phyloP scores from a whole-genome alignment of 1,140 invertebrate genomes.

The Zaprionus africanus region DNA sequence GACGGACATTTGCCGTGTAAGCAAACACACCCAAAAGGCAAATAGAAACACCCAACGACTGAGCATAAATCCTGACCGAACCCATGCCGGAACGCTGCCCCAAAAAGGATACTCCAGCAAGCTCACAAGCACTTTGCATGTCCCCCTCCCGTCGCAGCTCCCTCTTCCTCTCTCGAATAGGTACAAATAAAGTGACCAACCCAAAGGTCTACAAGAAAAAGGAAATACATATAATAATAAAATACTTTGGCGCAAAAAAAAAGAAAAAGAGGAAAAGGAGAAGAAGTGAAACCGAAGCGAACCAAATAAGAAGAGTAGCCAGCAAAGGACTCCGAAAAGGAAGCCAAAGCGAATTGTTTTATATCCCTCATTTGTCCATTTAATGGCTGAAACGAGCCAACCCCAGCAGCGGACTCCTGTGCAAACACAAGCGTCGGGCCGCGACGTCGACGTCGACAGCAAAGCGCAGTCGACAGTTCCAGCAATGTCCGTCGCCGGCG shows the following conservation, averaged over 20 bases:
- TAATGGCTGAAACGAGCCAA: constrained; percentile 83
- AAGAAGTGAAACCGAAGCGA: constrained; percentile 28
- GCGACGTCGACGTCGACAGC: constrained; percentile 22
- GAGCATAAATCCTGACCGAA: constrained; percentile 76
- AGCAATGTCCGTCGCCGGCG: neutral
- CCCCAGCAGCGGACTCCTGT: constrained; percentile 46
- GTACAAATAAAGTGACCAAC: constrained; percentile 81
- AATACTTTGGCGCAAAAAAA: constrained; percentile 66
- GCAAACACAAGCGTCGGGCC: constrained; percentile 39
- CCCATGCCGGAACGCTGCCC: constrained; percentile 35
- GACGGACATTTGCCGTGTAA: constrained; percentile 47
- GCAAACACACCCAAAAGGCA: constrained; percentile 72
- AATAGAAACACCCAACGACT: constrained; percentile 70
- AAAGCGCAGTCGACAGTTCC: neutral
- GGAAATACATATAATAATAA: constrained; percentile 76
- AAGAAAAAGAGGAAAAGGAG: constrained; percentile 40
- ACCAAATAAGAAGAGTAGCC: constrained; percentile 40
- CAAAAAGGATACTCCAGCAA: constrained; percentile 61
- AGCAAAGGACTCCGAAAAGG: constrained; percentile 51
- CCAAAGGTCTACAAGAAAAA: constrained; percentile 58
- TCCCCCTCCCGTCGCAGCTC: neutral
- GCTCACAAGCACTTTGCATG: constrained; percentile 62
- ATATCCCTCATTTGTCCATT: constrained; percentile 84
- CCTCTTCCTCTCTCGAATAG: constrained; percentile 22
- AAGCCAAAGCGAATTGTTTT: constrained; percentile 84